phyloP scores from a whole-genome alignment of 1,140 invertebrate genomes.

The Magallana angulata region DNA sequence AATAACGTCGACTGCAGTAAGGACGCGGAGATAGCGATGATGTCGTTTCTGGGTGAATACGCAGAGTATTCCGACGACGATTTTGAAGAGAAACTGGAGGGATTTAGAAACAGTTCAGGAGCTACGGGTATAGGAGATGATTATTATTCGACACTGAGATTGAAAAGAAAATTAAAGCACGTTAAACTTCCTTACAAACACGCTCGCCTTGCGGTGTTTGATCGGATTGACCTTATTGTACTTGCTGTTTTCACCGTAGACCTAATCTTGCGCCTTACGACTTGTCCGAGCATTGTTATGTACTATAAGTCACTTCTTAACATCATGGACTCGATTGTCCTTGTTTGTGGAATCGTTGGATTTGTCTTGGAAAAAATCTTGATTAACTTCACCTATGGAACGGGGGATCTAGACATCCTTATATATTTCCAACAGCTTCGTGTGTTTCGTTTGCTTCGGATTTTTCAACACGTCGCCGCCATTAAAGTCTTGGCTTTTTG shows the following conservation, averaged over 20 bases:
- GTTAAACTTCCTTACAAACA: not conserved
- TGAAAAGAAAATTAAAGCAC: not conserved
- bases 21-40: not conserved
- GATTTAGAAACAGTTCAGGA: not conserved
- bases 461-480: conserved; percentile 90
- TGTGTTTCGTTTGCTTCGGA: conserved; percentile 67
- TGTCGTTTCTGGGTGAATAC: not conserved
- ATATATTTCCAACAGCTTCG: conserved; percentile 63
- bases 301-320: conserved; percentile 92
- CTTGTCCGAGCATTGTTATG: conserved; percentile 72
- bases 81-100: not conserved
- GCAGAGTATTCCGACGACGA: not conserved
- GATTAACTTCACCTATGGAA: not conserved
- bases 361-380: conserved; percentile 10
- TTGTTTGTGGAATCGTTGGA: conserved; percentile 93
- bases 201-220: conserved; percentile 5
- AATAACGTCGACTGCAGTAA: not conserved
- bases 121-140: not conserved
- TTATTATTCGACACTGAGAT: not conserved
- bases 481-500: conserved; percentile 97
- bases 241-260: conserved; percentile 62
- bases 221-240: conserved; percentile 3
- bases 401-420: conserved; percentile 44
- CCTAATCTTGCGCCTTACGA: conserved; percentile 65
- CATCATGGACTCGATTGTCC: conserved; percentile 99